A percentile compares a stretch with the other conserved stretches of the same genome.
Conservation (phyloP, 2,797 vertebrate species). For the Periparus ater region DNA sequence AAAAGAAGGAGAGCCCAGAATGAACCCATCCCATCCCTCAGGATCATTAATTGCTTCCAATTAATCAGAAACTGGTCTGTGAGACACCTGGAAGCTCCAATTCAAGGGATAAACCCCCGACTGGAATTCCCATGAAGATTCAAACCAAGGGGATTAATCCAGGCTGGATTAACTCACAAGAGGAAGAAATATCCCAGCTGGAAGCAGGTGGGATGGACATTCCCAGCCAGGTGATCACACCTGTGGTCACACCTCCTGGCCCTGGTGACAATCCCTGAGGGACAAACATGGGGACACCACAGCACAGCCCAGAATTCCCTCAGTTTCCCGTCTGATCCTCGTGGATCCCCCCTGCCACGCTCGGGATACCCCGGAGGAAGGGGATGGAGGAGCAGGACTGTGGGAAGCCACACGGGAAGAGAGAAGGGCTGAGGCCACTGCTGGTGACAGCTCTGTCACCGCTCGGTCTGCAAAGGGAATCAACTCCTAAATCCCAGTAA, state of each 20-base stretch:
- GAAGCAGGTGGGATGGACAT: not conserved
- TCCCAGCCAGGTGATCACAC: not conserved
- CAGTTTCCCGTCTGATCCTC: not conserved
- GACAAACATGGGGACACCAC: not conserved
- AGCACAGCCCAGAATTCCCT: not conserved
- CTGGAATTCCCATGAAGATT: not conserved
- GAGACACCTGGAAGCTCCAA: not conserved
- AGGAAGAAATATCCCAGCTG: not conserved
- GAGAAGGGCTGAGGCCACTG: not conserved
- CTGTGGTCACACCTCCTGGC: not conserved
- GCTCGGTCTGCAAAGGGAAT: fast-evolving
- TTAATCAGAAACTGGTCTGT: fast-evolving
- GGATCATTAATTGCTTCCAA: not conserved
- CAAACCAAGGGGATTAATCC: fast-evolving
- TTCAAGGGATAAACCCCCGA: fast-evolving
- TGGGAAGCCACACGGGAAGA: not conserved
- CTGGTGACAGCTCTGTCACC: not conserved
- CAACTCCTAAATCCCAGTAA: not conserved
- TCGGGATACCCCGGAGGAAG: fast-evolving
- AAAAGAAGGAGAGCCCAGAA: not conserved
- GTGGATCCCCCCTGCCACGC: not conserved
- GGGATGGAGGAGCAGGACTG: not conserved
- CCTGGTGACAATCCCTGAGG: not conserved
- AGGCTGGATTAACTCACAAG: not conserved
- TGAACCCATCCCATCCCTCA: not conserved